Conservation (phyloP, 2,113 vertebrate species). For the Neotoma lepida region DNA sequence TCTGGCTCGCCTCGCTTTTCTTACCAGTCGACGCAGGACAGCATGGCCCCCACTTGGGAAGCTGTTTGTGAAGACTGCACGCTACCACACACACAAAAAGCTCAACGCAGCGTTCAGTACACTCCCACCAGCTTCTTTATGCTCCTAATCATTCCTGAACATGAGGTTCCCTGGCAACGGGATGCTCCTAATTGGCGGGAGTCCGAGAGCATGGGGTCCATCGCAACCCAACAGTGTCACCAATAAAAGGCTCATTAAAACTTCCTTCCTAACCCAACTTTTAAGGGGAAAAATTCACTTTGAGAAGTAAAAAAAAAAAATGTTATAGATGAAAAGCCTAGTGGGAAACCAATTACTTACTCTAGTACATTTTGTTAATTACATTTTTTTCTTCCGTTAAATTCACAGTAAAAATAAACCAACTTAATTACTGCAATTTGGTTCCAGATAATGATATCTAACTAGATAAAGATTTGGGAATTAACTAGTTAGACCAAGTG, state of each 20-base stretch:
- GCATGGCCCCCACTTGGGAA: accelerated
- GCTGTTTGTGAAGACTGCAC: not conserved
- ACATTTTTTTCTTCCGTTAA: constrained; percentile 63
- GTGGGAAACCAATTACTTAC: constrained; percentile 71
- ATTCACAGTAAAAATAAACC: constrained; percentile 72
- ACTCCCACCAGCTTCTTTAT: not conserved
- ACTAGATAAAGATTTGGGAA: constrained; percentile 57
- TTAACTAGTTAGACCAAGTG: constrained; percentile 58
- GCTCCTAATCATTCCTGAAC: not conserved
- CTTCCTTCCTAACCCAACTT: constrained; percentile 63
- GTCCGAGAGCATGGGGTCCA: constrained; percentile 18
- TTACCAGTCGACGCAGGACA: not conserved
- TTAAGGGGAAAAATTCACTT: constrained; percentile 61
- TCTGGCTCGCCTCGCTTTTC: not conserved
- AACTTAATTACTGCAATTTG: constrained; percentile 80
- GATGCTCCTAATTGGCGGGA: constrained; percentile 61
- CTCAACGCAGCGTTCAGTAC: accelerated
- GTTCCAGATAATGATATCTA: constrained; percentile 74
- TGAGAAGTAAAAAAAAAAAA: not conserved
- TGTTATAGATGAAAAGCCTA: constrained; percentile 60
- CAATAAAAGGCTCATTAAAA: constrained; percentile 76
- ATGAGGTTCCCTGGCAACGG: constrained; percentile 61
- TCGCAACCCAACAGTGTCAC: constrained; percentile 55
- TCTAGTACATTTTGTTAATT: constrained; percentile 81
- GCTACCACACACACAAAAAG: not conserved